Percentiles rank a stretch among this genome's conserved stretches.
phyloP scores from a whole-genome alignment of 2,113 vertebrate species.

The Candoia aspera region DNA sequence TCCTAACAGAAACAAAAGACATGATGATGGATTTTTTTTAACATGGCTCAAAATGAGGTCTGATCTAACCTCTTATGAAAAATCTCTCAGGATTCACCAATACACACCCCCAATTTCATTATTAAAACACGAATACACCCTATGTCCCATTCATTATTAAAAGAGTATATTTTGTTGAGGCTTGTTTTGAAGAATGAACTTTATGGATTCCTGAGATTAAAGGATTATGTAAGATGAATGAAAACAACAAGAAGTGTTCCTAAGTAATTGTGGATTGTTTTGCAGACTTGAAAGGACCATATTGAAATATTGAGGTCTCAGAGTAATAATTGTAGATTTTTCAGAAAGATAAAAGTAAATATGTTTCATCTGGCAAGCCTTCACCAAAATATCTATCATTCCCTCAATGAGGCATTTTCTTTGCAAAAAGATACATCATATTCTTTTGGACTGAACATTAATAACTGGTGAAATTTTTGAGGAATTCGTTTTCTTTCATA shows the following conservation, averaged over 20 bases:
- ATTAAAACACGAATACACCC: neutral
- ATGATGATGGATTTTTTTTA: neutral
- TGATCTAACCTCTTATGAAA: slow-evolving; percentile 39
- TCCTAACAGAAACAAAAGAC: slow-evolving; percentile 3
- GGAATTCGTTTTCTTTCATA: slow-evolving; percentile 25
- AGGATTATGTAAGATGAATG: slow-evolving; percentile 64
- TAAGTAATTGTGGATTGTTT: slow-evolving; percentile 64
- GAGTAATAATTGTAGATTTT: slow-evolving; percentile 56
- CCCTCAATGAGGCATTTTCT: slow-evolving; percentile 26
- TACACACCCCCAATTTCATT: neutral
- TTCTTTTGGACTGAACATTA: slow-evolving; percentile 27
- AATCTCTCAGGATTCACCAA: slow-evolving; percentile 26
- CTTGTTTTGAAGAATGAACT: slow-evolving; percentile 66
- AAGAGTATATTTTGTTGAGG: slow-evolving; percentile 30
- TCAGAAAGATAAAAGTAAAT: slow-evolving; percentile 61
- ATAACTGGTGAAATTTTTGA: neutral
- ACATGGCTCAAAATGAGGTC: slow-evolving; percentile 40
- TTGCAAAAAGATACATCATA: slow-evolving; percentile 17
- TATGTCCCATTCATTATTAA: slow-evolving; percentile 41
- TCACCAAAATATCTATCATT: slow-evolving; percentile 38
- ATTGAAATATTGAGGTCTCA: slow-evolving; percentile 40
- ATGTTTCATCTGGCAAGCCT: neutral
- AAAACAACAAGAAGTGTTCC: slow-evolving; percentile 59
- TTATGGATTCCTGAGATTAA: slow-evolving; percentile 64
- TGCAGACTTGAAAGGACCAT: slow-evolving; percentile 45